Conservation (phyloP, 2,113 vertebrate species). For the Cromileptes altivelis region DNA sequence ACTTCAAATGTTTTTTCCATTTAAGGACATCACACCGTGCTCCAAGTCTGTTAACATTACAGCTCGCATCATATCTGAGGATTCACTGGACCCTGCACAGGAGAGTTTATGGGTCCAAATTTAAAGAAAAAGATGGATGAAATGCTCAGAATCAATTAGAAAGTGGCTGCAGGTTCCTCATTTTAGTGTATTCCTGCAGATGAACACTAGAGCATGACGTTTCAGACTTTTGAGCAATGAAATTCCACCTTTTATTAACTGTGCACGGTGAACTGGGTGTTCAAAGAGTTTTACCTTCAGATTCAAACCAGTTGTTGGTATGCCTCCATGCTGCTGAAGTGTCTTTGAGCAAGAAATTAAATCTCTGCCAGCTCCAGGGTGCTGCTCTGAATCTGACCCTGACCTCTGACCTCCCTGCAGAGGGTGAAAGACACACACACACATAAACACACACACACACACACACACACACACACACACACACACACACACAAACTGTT, state of each 20-base stretch:
- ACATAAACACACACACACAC: too few species aligned
- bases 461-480: too few species aligned
- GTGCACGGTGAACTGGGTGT: neutral
- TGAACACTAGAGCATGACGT: neutral
- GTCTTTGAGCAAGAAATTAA: constrained; percentile 9
- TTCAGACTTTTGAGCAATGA: neutral
- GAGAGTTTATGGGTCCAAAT: neutral
- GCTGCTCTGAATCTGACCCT: neutral
- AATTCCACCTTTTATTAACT: neutral
- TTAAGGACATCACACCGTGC: constrained; percentile 39
- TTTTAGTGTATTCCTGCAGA: neutral
- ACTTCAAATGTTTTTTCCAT: constrained; percentile 38
- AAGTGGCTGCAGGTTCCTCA: neutral
- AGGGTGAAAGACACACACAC: neutral
- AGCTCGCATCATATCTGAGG: constrained; percentile 9
- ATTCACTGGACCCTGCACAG: constrained; percentile 1
- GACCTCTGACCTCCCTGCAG: constrained; percentile 24
- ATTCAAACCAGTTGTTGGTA: neutral
- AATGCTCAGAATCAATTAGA: neutral
- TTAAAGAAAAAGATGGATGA: neutral
- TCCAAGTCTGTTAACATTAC: neutral
- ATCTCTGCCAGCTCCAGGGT: neutral
- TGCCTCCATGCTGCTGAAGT: neutral
- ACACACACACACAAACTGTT: too few species aligned
- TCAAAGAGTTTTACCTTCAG: neutral